Evolutionary conservation across 1,140 invertebrate species (phyloP), one percentile per base, ranked within the genome.

Genomic region (Portunus trituberculatus): DNA sequence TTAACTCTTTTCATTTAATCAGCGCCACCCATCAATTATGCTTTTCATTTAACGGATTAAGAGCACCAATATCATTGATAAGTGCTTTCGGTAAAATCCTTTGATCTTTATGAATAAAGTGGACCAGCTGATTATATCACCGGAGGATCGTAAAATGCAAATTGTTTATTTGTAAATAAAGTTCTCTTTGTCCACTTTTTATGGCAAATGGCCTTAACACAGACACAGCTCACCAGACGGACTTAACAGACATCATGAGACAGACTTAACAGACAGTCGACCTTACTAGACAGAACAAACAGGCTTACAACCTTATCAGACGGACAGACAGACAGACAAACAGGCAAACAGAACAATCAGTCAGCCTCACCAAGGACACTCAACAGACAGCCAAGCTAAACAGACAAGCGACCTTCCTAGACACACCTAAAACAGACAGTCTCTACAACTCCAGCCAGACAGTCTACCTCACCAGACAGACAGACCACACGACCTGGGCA

Each of bases 21-120:
- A 76, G 67, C 25, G 67, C 67, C 16, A 76, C 67, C 67, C 67
- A 76, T n/a, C 67, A 76, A 76, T 76, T 76, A 76, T 76, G 67
- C 67, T 76, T 76, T 76, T 76, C 67, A 76, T 76, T 76, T 76
- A 12, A 76, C 67, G 67, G 67, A 76, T 76, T 76, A 76, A 76
- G 67, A 76, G 67, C 67, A 76, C 67, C 67, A 76, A 76, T 76
- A 76, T 76, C 67, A 76, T 76, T 76, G 67, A 76, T 76, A 76
- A 76, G 67, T 76, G 25, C 67, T 76, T 8, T 20, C 67, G 67
- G 67, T 76, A 76, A 76, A 76, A n/a, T 25, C 67, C n/a, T 76
- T 76, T 76, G 67, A 76, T 76, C 67, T 76, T 76, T n/a, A 76
- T 76, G 67, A 76, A 76, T 76, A 76, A 76, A 76, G 67, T 76